phyloP scores from a whole-genome alignment of 2,888 invertebrate species.

The Poecilus cupreus region DNA sequence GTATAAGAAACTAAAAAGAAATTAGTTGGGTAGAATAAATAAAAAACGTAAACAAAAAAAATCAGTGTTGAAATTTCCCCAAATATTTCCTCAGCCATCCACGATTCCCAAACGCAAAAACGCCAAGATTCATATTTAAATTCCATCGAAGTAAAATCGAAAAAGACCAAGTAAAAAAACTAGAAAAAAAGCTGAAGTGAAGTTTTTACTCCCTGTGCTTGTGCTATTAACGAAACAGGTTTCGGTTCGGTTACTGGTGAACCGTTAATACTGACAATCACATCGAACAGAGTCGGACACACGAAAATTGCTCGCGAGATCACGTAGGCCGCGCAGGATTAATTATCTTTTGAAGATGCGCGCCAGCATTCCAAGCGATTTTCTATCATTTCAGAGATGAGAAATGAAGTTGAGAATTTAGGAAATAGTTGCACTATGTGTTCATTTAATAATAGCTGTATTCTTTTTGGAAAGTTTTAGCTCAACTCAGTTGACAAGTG shows the following conservation, averaged over 20 bases:
- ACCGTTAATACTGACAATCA: constrained; percentile 32
- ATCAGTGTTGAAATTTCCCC: too few species aligned
- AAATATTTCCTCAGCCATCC: too few species aligned
- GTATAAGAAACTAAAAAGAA: too few species aligned
- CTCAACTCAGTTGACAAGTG: too few species aligned
- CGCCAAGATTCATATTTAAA: neutral
- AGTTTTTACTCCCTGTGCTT: neutral
- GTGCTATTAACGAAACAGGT: constrained; percentile 2
- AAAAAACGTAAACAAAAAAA: neutral
- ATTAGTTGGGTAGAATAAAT: too few species aligned
- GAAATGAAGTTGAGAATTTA: too few species aligned
- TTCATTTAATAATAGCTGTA: too few species aligned
- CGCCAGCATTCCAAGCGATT: too few species aligned
- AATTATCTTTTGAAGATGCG: too few species aligned
- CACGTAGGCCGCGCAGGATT: neutral
- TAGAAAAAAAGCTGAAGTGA: neutral
- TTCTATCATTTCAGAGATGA: too few species aligned
- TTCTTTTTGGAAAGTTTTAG: too few species aligned
- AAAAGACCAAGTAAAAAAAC: neutral
- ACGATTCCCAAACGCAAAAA: neutral
- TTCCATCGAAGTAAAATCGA: constrained; percentile 1
- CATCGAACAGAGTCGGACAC: neutral
- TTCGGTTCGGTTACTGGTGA: constrained; percentile 19
- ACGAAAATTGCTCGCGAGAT: neutral
- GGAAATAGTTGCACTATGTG: too few species aligned